Base-by-base conservation (phyloP, 1,140 invertebrate species). In the Gonatopus flavifemur region DNA sequence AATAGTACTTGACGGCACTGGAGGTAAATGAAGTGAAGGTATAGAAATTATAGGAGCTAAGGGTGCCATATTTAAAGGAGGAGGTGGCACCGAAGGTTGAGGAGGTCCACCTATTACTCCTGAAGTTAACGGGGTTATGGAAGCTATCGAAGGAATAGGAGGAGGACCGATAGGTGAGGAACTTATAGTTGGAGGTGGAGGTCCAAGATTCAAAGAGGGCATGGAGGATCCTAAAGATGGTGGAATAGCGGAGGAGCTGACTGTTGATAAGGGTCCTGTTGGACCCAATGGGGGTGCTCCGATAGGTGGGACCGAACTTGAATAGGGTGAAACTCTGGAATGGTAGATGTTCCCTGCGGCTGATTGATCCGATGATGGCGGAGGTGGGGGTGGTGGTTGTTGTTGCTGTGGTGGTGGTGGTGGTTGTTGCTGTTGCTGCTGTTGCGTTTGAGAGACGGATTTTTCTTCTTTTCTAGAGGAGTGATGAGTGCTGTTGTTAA, bases 31-130 rank as follows among this genome's bases (percentile, higher is more conserved):
- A 13, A 69, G 60, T 7, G 68, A 69, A 2, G 64, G 65, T 20
- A 76, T 71, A 5, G 69, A 71, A 25, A 70, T 73, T 39, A 74
- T 67, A 3, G 70, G 68, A 10, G 64, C 46, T 13, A 72, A 41
- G 12, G 70, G 56, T 48, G 74, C 57, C 24, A 46, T 59, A 9
- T 65, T 19, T n/a, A 55, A 47, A 0, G 67, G 30, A 15, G 65
- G 50, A 1, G 62, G 55, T 6, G 64, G 52, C n/a, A n/a, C n/a
- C n/a, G n/a, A n/a, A n/a, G n/a, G n/a, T n/a, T n/a, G n/a, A 3
- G 60, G 59, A 3, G 56, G 52, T 20, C 51, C 50, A 21, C 59
- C 57, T 43, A 66, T 67, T 1, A 66, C 55, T 9, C 62, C 21
- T n/a, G 54, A 39, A 13, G 62, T 38, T 19, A 68, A 44, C 9